Percentiles rank a stretch among this genome's conserved stretches.
Evolutionary conservation across 64 coral and sea anemone genomes (phyloP).

Genomic region (Acropora yongei): DNA sequence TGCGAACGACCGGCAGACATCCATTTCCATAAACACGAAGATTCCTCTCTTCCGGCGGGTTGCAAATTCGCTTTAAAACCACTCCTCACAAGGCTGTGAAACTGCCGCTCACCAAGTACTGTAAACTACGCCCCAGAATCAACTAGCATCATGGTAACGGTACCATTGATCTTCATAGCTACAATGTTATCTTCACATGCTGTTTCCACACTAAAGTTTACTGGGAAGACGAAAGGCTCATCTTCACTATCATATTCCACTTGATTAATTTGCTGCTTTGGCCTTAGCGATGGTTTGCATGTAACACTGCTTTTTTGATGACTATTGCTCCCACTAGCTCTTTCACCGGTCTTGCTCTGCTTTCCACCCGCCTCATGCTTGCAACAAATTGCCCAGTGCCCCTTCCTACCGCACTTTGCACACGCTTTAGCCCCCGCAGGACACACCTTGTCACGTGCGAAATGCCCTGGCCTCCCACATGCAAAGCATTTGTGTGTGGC

Average conservation of each 20-base stretch:
- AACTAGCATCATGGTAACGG: too few relatives aligned
- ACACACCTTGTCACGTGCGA: conserved; percentile 1
- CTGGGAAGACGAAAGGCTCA: neutral
- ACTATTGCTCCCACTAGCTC: neutral
- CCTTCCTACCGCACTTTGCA: conserved; percentile 18
- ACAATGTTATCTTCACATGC: too few relatives aligned
- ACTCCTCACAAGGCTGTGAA: neutral
- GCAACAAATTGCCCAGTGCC: conserved; percentile 29
- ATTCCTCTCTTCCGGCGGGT: conserved; percentile 2
- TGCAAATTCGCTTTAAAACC: neutral
- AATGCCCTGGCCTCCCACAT: conserved; percentile 22
- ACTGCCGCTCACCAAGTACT: neutral
- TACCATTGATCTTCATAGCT: too few relatives aligned
- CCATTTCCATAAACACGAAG: neutral
- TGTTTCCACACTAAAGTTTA: too few relatives aligned
- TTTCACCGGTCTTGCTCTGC: neutral
- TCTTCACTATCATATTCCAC: conserved; percentile 22
- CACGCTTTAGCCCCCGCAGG: neutral
- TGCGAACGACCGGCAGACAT: too few relatives aligned
- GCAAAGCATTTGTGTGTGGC: neutral
- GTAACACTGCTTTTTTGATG: neutral
- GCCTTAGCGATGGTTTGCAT: neutral
- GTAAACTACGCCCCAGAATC: too few relatives aligned
- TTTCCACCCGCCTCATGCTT: conserved; percentile 1
- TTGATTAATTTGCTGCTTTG: conserved; percentile 2